Base-by-base conservation (phyloP, 2,113 vertebrate genomes). In the Parus major region DNA sequence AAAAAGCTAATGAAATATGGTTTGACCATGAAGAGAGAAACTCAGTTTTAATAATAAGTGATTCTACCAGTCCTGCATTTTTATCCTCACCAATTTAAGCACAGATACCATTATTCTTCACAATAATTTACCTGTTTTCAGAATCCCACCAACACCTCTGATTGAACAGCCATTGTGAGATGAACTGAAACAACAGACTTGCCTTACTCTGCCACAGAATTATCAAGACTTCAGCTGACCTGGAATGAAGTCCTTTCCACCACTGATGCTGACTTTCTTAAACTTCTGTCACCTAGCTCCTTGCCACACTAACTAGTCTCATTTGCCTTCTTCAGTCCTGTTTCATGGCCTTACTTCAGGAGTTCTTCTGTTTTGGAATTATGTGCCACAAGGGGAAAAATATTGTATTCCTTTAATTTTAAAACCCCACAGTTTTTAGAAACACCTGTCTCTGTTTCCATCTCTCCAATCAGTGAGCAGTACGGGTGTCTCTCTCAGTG, bases 361-460 rank as follows among this genome's bases (percentile, higher is more conserved):
- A 88, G 36, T 36, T 90, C 36, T 69, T 82, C 76, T 88, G 2
- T 53, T 78, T 88, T 77, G 59, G 76, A 90, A 88, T 83, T 46
- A 70, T 5, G 15, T 77, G 55, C 49, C 82, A 73, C 53, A 63
- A 77, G 44, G 31, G 61, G 23, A 81, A 71, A 90, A 66, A 41
- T 23, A 20, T 27, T 69, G 53, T 80, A 70, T 85, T 33, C n/a
- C n/a, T 92, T 82, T 73, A 82, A 83, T 90, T 96, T 97, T 72
- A 94, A 95, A 93, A 65, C 57, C 28, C 77, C 94, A 93, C 92
- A 79, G 65, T 92, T 97, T 94, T 94, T 82, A 91, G 96, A 96
- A 97, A 96, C 95, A 95, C 92, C 96, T 96, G 96, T 97, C 97
- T 94, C 81, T 82, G 80, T 91, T 96, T 93, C 93, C 42, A 82